A percentile compares a stretch with the other conserved stretches of the same genome.
Conservation (phyloP, 2,113 vertebrate species). For the Haemorhous mexicanus region DNA sequence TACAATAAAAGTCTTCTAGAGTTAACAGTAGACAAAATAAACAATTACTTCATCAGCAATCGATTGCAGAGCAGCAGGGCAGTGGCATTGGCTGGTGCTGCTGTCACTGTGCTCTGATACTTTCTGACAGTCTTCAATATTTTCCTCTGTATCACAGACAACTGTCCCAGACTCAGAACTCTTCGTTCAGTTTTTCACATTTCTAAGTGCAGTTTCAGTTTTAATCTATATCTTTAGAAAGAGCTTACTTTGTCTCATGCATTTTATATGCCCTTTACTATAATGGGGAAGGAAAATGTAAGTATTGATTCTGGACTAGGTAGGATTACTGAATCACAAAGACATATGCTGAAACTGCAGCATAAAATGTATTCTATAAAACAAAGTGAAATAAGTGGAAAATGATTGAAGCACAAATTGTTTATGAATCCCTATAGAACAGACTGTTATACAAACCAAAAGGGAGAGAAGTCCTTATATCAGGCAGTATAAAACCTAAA, state of each 20-base stretch:
- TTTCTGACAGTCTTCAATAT: background rate
- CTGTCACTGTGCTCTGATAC: background rate
- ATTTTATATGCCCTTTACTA: constrained; percentile 28
- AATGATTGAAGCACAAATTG: constrained; percentile 4
- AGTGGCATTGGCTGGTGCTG: background rate
- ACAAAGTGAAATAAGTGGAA: constrained; percentile 6
- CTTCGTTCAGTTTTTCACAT: background rate
- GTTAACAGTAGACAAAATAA: background rate
- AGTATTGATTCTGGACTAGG: constrained; percentile 16
- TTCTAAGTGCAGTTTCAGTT: constrained; percentile 4
- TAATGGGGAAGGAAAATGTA: background rate
- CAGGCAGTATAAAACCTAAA: background rate
- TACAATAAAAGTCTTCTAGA: background rate
- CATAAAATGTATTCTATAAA: constrained; percentile 24
- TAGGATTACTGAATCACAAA: constrained; percentile 20
- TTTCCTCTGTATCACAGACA: background rate
- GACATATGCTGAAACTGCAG: constrained; percentile 13
- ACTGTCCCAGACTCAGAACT: background rate
- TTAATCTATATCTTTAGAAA: constrained; percentile 11
- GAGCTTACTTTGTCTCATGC: constrained; percentile 13
- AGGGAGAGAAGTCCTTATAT: background rate
- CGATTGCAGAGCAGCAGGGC: background rate
- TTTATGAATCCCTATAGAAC: constrained; percentile 1
- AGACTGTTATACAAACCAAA: background rate
- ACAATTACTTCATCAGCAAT: background rate